Conservation (phyloP, 2,888 invertebrate genomes). For the Sminthurides aquaticus region DNA sequence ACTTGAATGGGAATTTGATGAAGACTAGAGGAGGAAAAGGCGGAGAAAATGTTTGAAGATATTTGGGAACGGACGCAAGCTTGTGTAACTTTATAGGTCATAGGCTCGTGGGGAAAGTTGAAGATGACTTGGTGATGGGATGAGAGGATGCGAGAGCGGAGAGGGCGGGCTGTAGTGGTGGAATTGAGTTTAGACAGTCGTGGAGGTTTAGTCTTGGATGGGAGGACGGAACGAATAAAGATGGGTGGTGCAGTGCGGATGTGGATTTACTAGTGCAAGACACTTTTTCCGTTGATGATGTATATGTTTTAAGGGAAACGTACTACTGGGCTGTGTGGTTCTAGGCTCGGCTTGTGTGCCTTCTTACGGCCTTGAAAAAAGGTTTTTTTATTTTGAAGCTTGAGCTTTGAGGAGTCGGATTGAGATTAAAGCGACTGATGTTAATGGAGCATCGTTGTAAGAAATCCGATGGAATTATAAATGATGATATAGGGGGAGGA, state of each 20-base stretch:
- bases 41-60: background rate
- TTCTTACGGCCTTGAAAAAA: no score
- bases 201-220: background rate
- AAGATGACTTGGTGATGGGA: background rate
- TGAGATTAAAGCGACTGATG: no score
- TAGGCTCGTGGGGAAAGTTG: no score
- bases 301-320: no score
- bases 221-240: background rate
- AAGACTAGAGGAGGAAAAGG: background rate
- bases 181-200: background rate
- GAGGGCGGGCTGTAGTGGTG: background rate
- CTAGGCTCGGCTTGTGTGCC: no score
- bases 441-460: no score
- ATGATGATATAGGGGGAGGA: no score
- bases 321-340: no score
- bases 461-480: no score
- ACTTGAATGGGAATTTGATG: background rate
- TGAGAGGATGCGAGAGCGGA: background rate
- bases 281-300: no score
- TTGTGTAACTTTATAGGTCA: conserved; percentile 1
- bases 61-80: background rate
- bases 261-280: conserved; percentile 14
- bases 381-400: no score
- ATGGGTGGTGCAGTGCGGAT: conserved; percentile 11
- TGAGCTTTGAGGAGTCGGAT: no score